Base-by-base conservation (phyloP, 1,140 invertebrate genomes). In the Apis florea region DNA sequence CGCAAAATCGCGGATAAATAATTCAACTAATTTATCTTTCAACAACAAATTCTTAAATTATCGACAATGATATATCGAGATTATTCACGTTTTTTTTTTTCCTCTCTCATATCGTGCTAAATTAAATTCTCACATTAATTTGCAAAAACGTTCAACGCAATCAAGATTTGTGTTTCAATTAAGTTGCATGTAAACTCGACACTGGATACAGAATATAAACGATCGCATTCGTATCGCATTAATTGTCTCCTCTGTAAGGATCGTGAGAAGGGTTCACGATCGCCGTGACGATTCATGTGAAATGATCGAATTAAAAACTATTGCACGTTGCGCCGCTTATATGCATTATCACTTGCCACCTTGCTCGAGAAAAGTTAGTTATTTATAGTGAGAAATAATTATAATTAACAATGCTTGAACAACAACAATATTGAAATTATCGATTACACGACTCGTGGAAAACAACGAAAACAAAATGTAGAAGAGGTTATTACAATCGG, bases 161-260 rank as follows among this genome's bases (percentile, higher is more conserved):
- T 77, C 51, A 19, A 5, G 58, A 61, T 61, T 12, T 11, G 21
- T 21, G 26, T 81, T 26, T 59, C 31, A 59, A n/a, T 63, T 54
- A n/a, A n/a, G 47, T 73, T 47, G 53, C 54, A 56, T 73, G 82
- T 81, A 87, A 87, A 86, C 78, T 78, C 78, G 85, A 56, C 78
- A 71, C n/a, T 61, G 58, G 61, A 76, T 63, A n/a, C 26, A 67
- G 53, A 58, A 71, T 75, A 47, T 58, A 76, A 80, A 85, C 63
- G 66, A 71, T 79, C 80, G 54, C n/a, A n/a, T 49, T 72, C 58
- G 49, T 71, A 76, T 58, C 59, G 31, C 31, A 13, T 51, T 31
- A 79, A 79, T 40, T 80, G 69, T 75, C 53, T 67, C 64, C 13
- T 21, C 53, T 59, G 72, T 56, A 40, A 21, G 69, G 54, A 79